Evolutionary conservation across 1,140 invertebrate genomes (phyloP).

Genomic region (Drosophila murphyi): DNA sequence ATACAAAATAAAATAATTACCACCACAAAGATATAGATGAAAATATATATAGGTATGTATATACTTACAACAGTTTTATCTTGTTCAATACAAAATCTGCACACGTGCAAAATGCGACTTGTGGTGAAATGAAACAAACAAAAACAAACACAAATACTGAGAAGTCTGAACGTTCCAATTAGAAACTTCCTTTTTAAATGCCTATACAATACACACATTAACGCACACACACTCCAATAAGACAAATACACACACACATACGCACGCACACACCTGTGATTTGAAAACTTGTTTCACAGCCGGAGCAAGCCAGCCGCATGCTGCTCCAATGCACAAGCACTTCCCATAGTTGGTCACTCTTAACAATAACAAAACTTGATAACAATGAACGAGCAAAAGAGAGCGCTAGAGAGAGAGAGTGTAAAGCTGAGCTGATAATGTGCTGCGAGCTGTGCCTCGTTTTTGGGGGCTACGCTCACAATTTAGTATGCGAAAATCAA

Average conservation of each 20-base stretch:
- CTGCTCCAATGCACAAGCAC: constrained; percentile 35
- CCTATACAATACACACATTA: constrained; percentile 5
- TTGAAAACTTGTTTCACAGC: constrained; percentile 66
- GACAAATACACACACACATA: neutral
- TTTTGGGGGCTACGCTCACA: constrained; percentile 48
- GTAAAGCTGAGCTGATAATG: constrained; percentile 73
- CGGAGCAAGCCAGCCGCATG: constrained; percentile 40
- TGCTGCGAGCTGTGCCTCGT: constrained; percentile 28
- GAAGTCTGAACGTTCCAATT: constrained; percentile 1
- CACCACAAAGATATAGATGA: constrained; percentile 4
- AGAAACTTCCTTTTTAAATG: constrained; percentile 62
- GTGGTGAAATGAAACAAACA: constrained; percentile 66
- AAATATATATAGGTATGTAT: neutral
- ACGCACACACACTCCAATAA: neutral
- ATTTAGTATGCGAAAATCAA: constrained; percentile 79
- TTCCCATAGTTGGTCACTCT: constrained; percentile 62
- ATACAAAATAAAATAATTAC: too few species aligned
- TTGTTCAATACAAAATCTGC: constrained; percentile 9
- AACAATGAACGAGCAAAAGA: constrained; percentile 53
- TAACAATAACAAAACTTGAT: constrained; percentile 56
- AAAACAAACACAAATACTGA: constrained; percentile 3
- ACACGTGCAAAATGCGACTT: constrained; percentile 55
- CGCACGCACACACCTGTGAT: constrained; percentile 39
- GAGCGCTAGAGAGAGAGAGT: constrained; percentile 31
- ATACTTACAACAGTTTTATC: neutral